phyloP scores from a whole-genome alignment of 92 coral and sea anemone genomes.

The Siderastrea radians region DNA sequence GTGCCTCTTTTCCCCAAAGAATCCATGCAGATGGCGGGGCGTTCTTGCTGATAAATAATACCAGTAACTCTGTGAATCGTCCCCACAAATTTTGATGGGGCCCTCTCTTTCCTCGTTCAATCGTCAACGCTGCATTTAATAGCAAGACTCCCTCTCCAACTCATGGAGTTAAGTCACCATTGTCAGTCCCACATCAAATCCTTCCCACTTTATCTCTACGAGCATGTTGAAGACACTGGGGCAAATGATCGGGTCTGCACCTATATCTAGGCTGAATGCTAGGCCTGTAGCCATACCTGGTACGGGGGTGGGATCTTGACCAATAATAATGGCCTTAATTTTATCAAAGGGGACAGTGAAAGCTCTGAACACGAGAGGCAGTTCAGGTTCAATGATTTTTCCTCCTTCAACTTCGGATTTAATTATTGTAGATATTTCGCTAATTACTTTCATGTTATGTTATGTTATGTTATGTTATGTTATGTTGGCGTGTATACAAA shows the following conservation, averaged over 20 bases:
- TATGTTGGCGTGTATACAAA: no score
- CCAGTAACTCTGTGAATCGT: neutral
- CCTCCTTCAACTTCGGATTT: neutral
- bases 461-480: no score
- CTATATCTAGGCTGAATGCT: constrained; percentile 28
- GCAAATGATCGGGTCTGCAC: constrained; percentile 6
- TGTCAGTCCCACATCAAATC: constrained; percentile 9
- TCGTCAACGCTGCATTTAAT: constrained; percentile 43
- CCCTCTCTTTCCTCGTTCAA: neutral
- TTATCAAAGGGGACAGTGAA: constrained; percentile 13
- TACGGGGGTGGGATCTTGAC: constrained; percentile 67
- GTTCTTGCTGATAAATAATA: neutral
- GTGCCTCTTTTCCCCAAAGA: constrained; percentile 6
- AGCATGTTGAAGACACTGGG: constrained; percentile 48
- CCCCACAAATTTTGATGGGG: constrained; percentile 33
- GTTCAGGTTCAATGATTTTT: neutral
- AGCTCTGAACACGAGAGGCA: constrained; percentile 21
- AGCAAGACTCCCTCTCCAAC: constrained; percentile 38
- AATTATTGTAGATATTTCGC: no score
- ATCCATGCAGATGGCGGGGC: constrained; percentile 9
- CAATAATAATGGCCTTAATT: constrained; percentile 38
- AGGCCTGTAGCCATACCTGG: constrained; percentile 45
- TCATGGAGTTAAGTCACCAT: constrained; percentile 29
- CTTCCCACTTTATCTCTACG: constrained; percentile 45
- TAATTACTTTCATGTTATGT: no score